These are phyloP conservation scores for Azorinus chamasolen DNA, from an alignment of 2,888 invertebrate species.

Conservation along the genomic window DNA sequence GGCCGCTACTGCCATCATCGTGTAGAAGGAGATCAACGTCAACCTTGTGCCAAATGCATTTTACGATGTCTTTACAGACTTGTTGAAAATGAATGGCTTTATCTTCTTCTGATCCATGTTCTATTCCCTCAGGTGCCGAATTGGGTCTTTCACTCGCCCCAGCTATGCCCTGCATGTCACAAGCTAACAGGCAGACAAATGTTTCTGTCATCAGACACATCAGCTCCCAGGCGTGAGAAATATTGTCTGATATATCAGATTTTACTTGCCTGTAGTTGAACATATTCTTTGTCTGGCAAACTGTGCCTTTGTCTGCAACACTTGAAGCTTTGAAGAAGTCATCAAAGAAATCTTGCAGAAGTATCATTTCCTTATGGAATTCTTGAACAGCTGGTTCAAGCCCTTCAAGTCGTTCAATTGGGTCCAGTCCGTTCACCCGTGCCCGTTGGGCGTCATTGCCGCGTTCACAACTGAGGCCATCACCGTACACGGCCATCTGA, in stretches of 20 bases:
- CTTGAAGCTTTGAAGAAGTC: conserved; percentile 48
- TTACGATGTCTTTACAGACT: conserved; percentile 15
- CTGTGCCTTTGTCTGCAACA: conserved; percentile 33
- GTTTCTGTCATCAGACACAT: conserved; percentile 5
- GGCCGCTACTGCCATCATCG: neutral
- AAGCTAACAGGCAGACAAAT: neutral
- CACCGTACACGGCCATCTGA: conserved; percentile 37
- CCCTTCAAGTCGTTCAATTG: conserved; percentile 43
- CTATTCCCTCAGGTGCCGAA: no score
- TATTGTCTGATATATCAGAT: conserved; percentile 3
- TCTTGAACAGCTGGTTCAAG: conserved; percentile 51
- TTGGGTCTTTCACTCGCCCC: no score
- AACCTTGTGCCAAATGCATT: conserved; percentile 16
- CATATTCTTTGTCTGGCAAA: conserved; percentile 7
- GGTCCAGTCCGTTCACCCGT: conserved; percentile 20
- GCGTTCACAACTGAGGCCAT: conserved; percentile 52
- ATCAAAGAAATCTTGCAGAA: conserved; percentile 49
- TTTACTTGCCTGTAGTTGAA: no score
- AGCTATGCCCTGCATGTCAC: neutral
- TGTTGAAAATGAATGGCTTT: no score
- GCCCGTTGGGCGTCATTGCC: conserved; percentile 52
- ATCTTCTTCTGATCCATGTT: neutral
- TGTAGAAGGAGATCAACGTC: conserved; percentile 22
- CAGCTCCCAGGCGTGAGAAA: conserved; percentile 3
- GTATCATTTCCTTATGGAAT: conserved; percentile 57